Evolutionary conservation across 1,140 invertebrate species (phyloP).

Genomic region (Andricus grossulariae): DNA sequence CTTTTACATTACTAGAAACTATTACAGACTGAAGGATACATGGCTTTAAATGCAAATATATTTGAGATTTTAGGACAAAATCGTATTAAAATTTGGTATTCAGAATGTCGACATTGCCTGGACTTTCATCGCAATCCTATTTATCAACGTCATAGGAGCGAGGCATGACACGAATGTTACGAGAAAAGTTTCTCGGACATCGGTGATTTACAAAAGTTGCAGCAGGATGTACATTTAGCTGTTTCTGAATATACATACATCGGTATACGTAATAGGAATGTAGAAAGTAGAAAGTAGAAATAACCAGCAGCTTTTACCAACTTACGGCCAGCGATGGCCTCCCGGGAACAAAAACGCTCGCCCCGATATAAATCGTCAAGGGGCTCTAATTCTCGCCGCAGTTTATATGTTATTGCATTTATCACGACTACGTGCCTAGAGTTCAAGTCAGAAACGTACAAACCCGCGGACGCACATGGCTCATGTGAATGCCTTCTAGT

Average conservation of each 20-base stretch:
- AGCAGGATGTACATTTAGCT: background rate
- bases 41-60: too few relatives aligned
- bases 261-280: background rate
- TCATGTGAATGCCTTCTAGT: constrained; percentile 46
- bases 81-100: background rate
- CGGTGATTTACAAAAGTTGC: constrained; percentile 5
- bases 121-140: background rate
- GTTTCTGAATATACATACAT: background rate
- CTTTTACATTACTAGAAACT: too few relatives aligned
- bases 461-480: constrained; percentile 42
- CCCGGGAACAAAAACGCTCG: constrained; percentile 38
- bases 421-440: constrained; percentile 65
- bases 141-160: background rate
- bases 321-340: constrained; percentile 12
- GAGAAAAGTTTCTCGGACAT: constrained; percentile 30
- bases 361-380: constrained; percentile 59
- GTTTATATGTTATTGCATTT: constrained; percentile 73
- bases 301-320: constrained; percentile 12
- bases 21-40: too few relatives aligned
- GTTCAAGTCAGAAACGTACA: constrained; percentile 43
- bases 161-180: constrained; percentile 16
- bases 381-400: constrained; percentile 67
- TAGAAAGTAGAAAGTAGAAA: constrained; percentile 6
- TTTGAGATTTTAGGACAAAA: background rate
- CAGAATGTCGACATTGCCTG: background rate